phyloP scores from a whole-genome alignment of 1,140 invertebrate species.

The Ceratosolen solmsi region DNA sequence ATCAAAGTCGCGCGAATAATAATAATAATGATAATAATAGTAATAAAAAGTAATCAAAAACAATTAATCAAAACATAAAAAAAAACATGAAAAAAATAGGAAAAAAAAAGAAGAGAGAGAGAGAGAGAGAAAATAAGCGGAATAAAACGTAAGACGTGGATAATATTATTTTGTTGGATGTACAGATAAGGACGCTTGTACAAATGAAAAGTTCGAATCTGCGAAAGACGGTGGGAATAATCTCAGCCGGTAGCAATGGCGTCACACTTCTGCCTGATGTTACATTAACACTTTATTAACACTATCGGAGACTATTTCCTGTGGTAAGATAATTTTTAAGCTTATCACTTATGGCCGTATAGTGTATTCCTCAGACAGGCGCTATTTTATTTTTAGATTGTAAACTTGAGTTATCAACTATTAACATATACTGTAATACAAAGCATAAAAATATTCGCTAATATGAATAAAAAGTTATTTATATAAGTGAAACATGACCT shows the following conservation, averaged over 20 bases:
- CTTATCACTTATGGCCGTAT: slow-evolving; percentile 1
- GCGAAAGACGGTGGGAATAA: background rate
- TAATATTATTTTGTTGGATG: background rate
- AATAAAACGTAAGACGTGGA: no score
- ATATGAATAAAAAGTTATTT: background rate
- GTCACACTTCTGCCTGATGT: slow-evolving; percentile 14
- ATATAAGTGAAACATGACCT: no score
- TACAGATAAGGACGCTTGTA: background rate
- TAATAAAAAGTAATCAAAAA: no score
- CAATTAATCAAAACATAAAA: no score
- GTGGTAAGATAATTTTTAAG: slow-evolving; percentile 43
- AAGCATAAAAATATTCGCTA: background rate
- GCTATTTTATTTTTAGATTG: slow-evolving; percentile 13
- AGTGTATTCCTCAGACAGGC: background rate
- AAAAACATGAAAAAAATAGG: no score
- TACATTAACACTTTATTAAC: slow-evolving; percentile 34
- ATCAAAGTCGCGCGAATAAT: no score
- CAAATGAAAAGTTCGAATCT: background rate
- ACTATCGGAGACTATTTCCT: slow-evolving; percentile 45
- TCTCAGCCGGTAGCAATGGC: slow-evolving; percentile 19
- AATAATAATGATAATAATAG: no score
- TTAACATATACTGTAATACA: background rate
- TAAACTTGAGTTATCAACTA: background rate
- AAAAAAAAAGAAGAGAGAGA: no score
- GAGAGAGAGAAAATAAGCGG: no score